Evolutionary conservation across 2,888 invertebrate species (phyloP).

Genomic region (Salpingus planirostris): DNA sequence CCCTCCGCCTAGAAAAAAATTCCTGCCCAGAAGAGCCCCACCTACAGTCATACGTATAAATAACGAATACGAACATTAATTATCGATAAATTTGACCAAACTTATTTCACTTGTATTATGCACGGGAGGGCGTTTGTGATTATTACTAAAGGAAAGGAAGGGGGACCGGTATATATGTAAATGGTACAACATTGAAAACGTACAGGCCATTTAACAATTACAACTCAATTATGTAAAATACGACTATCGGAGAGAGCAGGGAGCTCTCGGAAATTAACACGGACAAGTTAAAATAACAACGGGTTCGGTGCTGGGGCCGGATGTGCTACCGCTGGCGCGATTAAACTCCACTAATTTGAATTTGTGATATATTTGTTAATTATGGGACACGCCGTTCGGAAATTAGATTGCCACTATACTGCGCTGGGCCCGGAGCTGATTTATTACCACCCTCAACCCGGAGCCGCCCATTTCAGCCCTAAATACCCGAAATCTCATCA

Average conservation of each 20-base stretch:
- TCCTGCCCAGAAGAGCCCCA: too few relatives aligned
- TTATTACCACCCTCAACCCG: too few relatives aligned
- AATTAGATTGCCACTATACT: slow-evolving; percentile 36
- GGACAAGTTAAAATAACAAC: slow-evolving; percentile 39
- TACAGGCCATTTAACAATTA: slow-evolving; percentile 42
- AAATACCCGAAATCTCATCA: too few relatives aligned
- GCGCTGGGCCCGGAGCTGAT: too few relatives aligned
- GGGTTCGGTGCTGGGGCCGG: slow-evolving; percentile 31
- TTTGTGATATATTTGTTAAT: slow-evolving; percentile 41
- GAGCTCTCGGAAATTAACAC: slow-evolving; percentile 43
- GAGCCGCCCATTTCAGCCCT: too few relatives aligned
- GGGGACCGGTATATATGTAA: slow-evolving; percentile 40
- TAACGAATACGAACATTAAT: too few relatives aligned
- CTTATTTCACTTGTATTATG: too few relatives aligned
- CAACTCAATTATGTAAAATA: slow-evolving; percentile 43
- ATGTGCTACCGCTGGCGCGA: slow-evolving; percentile 26
- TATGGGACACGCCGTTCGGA: slow-evolving; percentile 35
- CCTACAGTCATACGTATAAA: too few relatives aligned
- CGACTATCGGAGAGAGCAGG: slow-evolving; percentile 37
- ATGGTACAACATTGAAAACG: slow-evolving; percentile 38
- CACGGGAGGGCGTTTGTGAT: too few relatives aligned
- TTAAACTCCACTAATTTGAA: slow-evolving; percentile 36
- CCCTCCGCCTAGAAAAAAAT: too few relatives aligned
- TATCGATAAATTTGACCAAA: too few relatives aligned
- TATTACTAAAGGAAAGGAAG: too few relatives aligned